These are phyloP conservation scores for Bombus fervidus DNA, from an alignment of 1,140 invertebrate genomes.

Conservation along the genomic window DNA sequence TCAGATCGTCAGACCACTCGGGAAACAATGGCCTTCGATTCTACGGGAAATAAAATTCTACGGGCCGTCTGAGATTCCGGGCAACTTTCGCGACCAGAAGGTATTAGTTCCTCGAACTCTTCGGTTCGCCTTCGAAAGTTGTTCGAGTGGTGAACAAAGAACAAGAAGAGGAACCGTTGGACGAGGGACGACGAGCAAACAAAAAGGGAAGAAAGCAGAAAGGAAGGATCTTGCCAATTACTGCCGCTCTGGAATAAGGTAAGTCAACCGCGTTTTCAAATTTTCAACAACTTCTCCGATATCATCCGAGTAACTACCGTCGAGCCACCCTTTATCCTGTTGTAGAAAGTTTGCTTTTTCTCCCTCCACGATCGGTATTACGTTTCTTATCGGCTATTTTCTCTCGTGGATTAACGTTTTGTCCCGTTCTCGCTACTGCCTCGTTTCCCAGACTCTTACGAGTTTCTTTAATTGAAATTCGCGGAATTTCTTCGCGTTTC, in stretches of 20 bases:
- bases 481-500: background rate
- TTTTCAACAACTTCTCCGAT: conserved; percentile 1
- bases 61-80: conserved; percentile 20
- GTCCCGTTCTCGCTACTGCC: background rate
- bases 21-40: conserved; percentile 46
- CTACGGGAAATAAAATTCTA: conserved; percentile 30
- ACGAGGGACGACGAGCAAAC: conserved; percentile 36
- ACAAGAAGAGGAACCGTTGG: conserved; percentile 26
- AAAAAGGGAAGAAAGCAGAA: conserved; percentile 50
- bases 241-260: conserved; percentile 50
- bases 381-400: background rate
- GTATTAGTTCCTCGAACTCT: conserved; percentile 29
- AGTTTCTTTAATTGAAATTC: conserved; percentile 10
- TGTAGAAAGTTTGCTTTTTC: background rate
- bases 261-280: conserved; percentile 26
- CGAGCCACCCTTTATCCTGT: background rate
- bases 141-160: conserved; percentile 34
- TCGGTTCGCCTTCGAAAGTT: conserved; percentile 16
- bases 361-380: background rate
- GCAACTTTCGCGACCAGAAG: background rate
- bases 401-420: background rate
- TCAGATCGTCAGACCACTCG: conserved; percentile 41
- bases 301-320: background rate
- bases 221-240: conserved; percentile 49
- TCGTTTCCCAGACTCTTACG: background rate